Evolutionary conservation across 35 echinoderm and acorn worm species (phyloP).

Genomic region (Hemicentrotus pulcherrimus): DNA sequence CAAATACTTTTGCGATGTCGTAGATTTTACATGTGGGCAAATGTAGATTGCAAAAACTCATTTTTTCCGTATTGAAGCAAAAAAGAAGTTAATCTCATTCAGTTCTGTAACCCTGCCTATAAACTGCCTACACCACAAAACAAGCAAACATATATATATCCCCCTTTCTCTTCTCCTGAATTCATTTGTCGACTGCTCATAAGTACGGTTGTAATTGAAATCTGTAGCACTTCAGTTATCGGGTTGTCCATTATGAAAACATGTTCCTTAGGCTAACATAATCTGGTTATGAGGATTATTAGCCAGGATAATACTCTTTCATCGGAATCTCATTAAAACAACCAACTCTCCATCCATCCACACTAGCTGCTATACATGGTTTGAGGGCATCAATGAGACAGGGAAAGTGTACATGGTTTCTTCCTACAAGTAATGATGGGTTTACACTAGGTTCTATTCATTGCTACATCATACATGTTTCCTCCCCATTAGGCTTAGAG

Average conservation of each 20-base stretch:
- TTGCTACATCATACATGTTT: neutral
- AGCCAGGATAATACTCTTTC: constrained; percentile 35
- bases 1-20: no score
- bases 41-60: no score
- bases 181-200: neutral
- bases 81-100: neutral
- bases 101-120: neutral
- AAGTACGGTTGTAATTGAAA: neutral
- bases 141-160: neutral
- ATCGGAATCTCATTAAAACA: constrained; percentile 43
- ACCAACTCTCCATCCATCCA: neutral
- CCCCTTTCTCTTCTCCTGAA: neutral
- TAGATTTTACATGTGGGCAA: no score
- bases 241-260: neutral
- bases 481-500: neutral
- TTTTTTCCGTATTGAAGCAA: no score
- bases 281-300: neutral
- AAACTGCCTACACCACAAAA: neutral
- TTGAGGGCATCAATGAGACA: neutral
- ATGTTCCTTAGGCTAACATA: neutral
- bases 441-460: neutral
- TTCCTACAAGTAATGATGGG: neutral
- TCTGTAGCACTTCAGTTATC: neutral
- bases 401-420: neutral
- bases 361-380: neutral